phyloP scores from a whole-genome alignment of 2,888 invertebrate genomes.

The Erannis defoliaria region DNA sequence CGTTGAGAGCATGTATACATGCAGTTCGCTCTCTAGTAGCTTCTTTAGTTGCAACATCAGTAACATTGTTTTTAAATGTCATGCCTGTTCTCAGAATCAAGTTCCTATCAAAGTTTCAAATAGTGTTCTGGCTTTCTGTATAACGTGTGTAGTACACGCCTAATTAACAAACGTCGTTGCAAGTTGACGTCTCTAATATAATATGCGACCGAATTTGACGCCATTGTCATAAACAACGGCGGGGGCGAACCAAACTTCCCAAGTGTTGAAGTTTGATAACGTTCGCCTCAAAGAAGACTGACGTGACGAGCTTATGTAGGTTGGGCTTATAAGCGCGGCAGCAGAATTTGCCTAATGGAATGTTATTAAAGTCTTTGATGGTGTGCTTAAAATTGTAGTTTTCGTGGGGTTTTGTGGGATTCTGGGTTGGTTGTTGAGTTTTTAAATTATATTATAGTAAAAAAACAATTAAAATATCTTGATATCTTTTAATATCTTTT shows the following conservation, averaged over 20 bases:
- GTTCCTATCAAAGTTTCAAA: slow-evolving; percentile 1
- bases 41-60: no score
- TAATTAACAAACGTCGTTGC: slow-evolving; percentile 7
- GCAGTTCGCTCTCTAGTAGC: no score
- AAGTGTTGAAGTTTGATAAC: slow-evolving; percentile 30
- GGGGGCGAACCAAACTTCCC: slow-evolving; percentile 33
- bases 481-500: no score
- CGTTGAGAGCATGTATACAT: no score
- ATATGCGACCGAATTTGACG: slow-evolving; percentile 19
- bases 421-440: no score
- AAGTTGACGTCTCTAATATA: slow-evolving; percentile 1
- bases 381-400: neutral
- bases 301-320: slow-evolving; percentile 7
- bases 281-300: slow-evolving; percentile 15
- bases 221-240: slow-evolving; percentile 5
- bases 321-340: slow-evolving; percentile 7
- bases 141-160: neutral
- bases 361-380: slow-evolving; percentile 9
- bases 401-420: no score
- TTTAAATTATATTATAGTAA: no score
- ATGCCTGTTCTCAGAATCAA: neutral
- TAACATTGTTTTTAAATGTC: neutral
- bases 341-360: slow-evolving; percentile 6
- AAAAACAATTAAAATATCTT: no score
- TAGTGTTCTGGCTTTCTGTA: neutral